phyloP scores from a whole-genome alignment of 2,797 vertebrate genomes.

The Spea hammondii region DNA sequence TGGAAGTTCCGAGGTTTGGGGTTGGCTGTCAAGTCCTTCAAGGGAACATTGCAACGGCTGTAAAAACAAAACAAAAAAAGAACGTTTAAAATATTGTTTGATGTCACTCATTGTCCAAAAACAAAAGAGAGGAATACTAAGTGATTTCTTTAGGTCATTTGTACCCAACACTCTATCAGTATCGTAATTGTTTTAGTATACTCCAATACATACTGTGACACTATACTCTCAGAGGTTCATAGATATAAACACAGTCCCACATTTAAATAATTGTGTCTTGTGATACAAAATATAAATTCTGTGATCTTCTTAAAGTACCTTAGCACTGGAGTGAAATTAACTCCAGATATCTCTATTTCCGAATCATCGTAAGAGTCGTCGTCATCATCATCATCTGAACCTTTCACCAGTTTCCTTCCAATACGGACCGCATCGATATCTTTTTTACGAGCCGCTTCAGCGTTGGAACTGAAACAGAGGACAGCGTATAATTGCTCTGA shows the following conservation, averaged over 20 bases:
- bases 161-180: too few relatives aligned
- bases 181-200: too few relatives aligned
- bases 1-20: constrained; percentile 80
- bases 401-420: constrained; percentile 74
- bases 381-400: constrained; percentile 71
- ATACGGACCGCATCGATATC: constrained; percentile 72
- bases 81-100: too few relatives aligned
- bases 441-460: constrained; percentile 56
- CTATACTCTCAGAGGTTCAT: too few relatives aligned
- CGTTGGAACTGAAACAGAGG: not conserved
- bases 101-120: too few relatives aligned
- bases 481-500: too few relatives aligned
- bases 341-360: constrained; percentile 72
- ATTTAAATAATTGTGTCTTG: too few relatives aligned
- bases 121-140: too few relatives aligned
- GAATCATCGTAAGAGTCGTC: constrained; percentile 76
- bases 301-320: constrained; percentile 66
- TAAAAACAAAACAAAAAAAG: not conserved
- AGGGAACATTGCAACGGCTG: constrained; percentile 74
- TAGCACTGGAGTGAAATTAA: constrained; percentile 81
- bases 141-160: too few relatives aligned
- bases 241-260: too few relatives aligned
- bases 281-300: too few relatives aligned
- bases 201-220: too few relatives aligned
- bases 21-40: constrained; percentile 64